These are phyloP conservation scores for Epinephelus awoara DNA, from an alignment of 2,797 vertebrate genomes.

Conservation along the genomic window DNA sequence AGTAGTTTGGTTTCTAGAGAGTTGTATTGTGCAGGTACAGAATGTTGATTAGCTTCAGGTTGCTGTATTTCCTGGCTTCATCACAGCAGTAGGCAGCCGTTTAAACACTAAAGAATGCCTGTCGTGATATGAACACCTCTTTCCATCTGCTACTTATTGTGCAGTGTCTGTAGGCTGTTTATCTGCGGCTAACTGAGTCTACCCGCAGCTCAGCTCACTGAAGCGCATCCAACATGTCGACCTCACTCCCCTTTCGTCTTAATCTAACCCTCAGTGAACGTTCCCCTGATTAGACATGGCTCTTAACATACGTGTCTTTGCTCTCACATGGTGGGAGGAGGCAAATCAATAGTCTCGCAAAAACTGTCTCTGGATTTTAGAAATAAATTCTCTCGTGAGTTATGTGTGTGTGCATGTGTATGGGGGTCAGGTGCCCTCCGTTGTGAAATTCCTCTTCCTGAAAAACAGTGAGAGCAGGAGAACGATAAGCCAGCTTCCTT, in stretches of 20 bases:
- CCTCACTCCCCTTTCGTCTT: slow-evolving; percentile 59
- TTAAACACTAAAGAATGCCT: slow-evolving; percentile 27
- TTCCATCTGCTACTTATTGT: slow-evolving; percentile 54
- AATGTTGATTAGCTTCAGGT: slow-evolving; percentile 14
- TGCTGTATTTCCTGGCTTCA: slow-evolving; percentile 30
- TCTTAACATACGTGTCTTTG: slow-evolving; percentile 65
- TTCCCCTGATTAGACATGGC: slow-evolving; percentile 63
- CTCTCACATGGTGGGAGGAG: slow-evolving; percentile 56
- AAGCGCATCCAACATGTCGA: slow-evolving; percentile 66
- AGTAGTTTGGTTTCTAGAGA: not conserved
- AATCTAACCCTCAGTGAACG: slow-evolving; percentile 53
- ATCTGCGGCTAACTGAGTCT: slow-evolving; percentile 61
- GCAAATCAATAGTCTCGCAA: slow-evolving; percentile 62
- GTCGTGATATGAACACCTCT: slow-evolving; percentile 50
- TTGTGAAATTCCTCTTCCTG: slow-evolving; percentile 35
- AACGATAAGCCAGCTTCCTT: slow-evolving; percentile 25
- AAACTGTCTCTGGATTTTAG: slow-evolving; percentile 37
- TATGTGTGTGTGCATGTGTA: slow-evolving; percentile 8
- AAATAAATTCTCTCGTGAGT: slow-evolving; percentile 26
- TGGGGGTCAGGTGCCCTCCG: slow-evolving; percentile 24
- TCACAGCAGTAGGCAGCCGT: slow-evolving; percentile 38
- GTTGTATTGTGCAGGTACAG: slow-evolving; percentile 7
- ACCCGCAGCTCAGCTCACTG: slow-evolving; percentile 54
- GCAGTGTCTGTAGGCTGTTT: slow-evolving; percentile 63
- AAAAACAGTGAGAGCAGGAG: slow-evolving; percentile 4